Percentiles rank a stretch among this genome's conserved stretches.
Evolutionary conservation across 1,140 invertebrate genomes (phyloP).

Genomic region (Heliconius hermathena): DNA sequence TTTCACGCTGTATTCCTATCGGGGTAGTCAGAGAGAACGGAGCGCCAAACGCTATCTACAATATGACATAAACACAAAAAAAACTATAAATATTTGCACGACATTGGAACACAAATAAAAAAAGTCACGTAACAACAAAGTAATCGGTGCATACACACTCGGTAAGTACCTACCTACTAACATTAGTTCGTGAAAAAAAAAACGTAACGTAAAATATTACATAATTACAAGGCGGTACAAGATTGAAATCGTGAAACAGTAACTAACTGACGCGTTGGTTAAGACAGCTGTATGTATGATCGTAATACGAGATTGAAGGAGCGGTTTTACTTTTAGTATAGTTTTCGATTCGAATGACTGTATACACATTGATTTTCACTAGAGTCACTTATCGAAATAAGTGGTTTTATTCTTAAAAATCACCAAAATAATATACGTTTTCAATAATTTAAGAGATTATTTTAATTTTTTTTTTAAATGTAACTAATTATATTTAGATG

Average conservation of each 20-base stretch:
- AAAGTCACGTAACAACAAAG: background rate
- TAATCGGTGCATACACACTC: background rate
- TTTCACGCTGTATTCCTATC: no score
- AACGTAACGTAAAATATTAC: background rate
- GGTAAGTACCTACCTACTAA: background rate
- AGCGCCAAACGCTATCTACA: no score
- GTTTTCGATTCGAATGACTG: background rate
- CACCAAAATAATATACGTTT: no score
- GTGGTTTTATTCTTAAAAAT: no score
- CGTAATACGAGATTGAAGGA: background rate
- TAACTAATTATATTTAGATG: no score
- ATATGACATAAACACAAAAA: background rate
- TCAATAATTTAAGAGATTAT: no score
- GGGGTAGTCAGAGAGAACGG: no score
- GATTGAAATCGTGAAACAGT: background rate
- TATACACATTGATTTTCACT: background rate
- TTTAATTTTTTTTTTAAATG: no score
- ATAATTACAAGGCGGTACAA: background rate
- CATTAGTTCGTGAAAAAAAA: background rate
- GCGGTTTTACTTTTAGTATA: background rate
- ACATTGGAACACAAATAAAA: background rate
- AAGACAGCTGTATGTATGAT: background rate
- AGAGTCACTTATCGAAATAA: no score
- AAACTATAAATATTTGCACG: background rate
- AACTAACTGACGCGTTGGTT: slow-evolving; percentile 9